These are phyloP conservation scores for Stenolophus ochropezus DNA, from an alignment of 2,888 invertebrate genomes.

Conservation along the genomic window DNA sequence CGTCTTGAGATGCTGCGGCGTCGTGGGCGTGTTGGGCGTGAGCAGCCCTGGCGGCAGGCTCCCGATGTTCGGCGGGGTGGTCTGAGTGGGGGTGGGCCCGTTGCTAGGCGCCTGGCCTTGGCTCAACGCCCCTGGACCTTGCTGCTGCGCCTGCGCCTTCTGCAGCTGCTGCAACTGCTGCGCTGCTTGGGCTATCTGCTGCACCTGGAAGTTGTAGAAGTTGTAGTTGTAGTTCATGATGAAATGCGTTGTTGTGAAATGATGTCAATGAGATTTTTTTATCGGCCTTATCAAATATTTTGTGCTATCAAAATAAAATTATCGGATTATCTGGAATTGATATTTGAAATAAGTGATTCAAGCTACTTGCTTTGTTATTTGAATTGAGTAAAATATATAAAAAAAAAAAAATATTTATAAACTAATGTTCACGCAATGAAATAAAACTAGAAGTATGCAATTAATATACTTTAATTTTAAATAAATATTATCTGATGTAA, in stretches of 20 bases:
- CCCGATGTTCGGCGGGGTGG: constrained; percentile 75
- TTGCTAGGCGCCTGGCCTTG: constrained; percentile 18
- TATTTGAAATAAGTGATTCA: constrained; percentile 32
- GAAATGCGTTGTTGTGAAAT: constrained; percentile 30
- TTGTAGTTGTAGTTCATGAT: constrained; percentile 4
- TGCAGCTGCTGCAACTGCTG: constrained; percentile 89
- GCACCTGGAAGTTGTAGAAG: constrained; percentile 75
- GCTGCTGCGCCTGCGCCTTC: constrained; percentile 80
- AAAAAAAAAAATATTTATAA: no score
- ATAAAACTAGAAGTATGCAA: no score
- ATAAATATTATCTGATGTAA: no score
- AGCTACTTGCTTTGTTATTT: constrained; percentile 16
- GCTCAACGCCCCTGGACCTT: constrained; percentile 66
- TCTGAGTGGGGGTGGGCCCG: constrained; percentile 72
- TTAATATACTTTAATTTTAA: no score
- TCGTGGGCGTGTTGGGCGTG: constrained; percentile 77
- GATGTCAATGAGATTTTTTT: constrained; percentile 38
- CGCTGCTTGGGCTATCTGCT: constrained; percentile 90
- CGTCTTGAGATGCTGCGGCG: constrained; percentile 74
- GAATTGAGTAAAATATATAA: constrained; percentile 55
- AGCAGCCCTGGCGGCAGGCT: constrained; percentile 74
- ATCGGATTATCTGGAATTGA: constrained; percentile 11
- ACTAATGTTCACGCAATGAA: no score
- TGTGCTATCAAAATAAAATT: constrained; percentile 34
- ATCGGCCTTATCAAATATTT: constrained; percentile 27